Evolutionary conservation across 2,797 vertebrate species (phyloP).

Genomic region (Galago senegalensis): DNA sequence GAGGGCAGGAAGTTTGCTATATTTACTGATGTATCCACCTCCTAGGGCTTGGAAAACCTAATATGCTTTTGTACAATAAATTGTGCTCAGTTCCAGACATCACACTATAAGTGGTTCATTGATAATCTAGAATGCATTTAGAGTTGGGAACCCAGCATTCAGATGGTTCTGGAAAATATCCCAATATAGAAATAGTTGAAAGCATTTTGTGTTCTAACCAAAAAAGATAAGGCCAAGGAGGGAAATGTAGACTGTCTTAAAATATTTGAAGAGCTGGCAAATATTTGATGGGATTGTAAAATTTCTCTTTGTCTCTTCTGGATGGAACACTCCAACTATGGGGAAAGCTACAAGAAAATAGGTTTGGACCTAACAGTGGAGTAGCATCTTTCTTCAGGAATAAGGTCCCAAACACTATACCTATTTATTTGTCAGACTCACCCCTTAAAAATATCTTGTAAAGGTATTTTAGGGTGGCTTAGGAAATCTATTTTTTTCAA

Average conservation of each 20-base stretch:
- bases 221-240: neutral
- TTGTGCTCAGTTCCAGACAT: neutral
- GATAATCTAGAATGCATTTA: neutral
- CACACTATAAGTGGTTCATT: neutral
- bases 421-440: neutral
- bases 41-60: neutral
- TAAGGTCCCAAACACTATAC: neutral
- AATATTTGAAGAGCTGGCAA: neutral
- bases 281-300: neutral
- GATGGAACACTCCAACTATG: neutral
- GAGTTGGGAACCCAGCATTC: neutral
- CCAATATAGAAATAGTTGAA: constrained; percentile 12
- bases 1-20: neutral
- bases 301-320: neutral
- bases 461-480: neutral
- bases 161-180: neutral
- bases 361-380: neutral
- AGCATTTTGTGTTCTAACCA: constrained; percentile 8
- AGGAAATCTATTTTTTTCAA: neutral
- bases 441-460: constrained; percentile 36
- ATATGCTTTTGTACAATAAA: neutral
- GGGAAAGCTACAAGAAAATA: neutral
- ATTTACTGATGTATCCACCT: neutral
- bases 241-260: neutral
- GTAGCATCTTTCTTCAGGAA: neutral